A percentile compares a stretch with the other conserved stretches of the same genome.
phyloP scores from a whole-genome alignment of 1,140 invertebrate genomes.

The Procambarus virginalis region DNA sequence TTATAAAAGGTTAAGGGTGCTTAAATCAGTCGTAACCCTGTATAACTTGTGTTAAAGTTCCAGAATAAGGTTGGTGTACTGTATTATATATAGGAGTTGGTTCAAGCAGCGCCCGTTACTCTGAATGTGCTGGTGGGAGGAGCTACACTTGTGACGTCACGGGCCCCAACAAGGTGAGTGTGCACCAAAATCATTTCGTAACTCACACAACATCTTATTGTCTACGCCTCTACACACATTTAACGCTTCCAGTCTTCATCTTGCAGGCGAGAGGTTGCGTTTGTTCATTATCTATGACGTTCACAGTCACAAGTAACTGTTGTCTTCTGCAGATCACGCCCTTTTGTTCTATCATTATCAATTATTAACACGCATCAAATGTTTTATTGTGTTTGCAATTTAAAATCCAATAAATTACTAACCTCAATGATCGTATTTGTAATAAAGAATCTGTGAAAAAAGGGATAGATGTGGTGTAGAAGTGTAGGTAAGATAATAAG shows the following conservation, averaged over 20 bases:
- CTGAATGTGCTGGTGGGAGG: not conserved
- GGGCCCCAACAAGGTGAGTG: not conserved
- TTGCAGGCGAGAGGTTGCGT: slow-evolving; percentile 17
- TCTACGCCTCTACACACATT: not conserved
- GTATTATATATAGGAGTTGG: not conserved
- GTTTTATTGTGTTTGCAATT: no score
- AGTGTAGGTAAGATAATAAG: slow-evolving; percentile 3
- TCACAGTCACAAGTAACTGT: slow-evolving; percentile 19
- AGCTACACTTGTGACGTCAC: slow-evolving; percentile 13
- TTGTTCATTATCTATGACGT: slow-evolving; percentile 48
- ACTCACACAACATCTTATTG: not conserved
- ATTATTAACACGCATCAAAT: no score
- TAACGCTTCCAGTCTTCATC: slow-evolving; percentile 9
- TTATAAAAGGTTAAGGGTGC: no score
- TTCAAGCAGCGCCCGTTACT: not conserved
- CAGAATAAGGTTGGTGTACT: not conserved
- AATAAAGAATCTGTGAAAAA: not conserved
- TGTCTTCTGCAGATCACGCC: slow-evolving; percentile 5
- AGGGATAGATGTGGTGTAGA: not conserved
- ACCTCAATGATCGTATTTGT: no score
- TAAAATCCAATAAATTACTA: no score
- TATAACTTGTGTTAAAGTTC: no score
- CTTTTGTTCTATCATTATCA: slow-evolving; percentile 10
- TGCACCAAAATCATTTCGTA: not conserved
- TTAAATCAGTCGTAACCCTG: no score